These are phyloP conservation scores for Cabera pusaria DNA, from an alignment of 2,888 invertebrate species.

Conservation along the genomic window DNA sequence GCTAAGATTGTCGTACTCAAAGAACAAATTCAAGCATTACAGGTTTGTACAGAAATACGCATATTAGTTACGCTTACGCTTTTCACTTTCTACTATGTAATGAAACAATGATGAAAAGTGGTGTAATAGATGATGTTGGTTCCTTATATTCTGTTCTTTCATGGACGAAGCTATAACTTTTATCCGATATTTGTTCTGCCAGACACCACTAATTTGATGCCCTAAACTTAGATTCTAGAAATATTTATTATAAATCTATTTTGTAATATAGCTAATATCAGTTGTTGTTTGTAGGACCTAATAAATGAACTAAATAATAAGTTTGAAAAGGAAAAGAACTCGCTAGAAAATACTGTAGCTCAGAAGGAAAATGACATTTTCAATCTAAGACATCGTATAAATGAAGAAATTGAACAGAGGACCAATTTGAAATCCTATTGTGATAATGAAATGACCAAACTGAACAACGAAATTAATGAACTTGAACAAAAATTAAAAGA, in stretches of 20 bases:
- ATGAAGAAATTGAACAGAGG: constrained; percentile 64
- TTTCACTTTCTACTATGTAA: too few relatives aligned
- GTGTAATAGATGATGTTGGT: too few relatives aligned
- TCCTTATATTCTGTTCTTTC: too few relatives aligned
- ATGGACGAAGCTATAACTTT: too few relatives aligned
- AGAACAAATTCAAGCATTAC: constrained; percentile 60
- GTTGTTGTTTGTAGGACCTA: constrained; percentile 41
- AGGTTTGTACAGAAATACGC: too few relatives aligned
- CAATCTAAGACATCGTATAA: constrained; percentile 61
- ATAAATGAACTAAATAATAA: constrained; percentile 46
- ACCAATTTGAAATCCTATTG: constrained; percentile 50
- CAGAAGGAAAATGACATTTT: constrained; percentile 58
- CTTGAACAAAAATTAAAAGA: constrained; percentile 60
- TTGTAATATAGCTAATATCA: too few relatives aligned
- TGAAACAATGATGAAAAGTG: too few relatives aligned
- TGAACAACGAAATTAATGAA: constrained; percentile 65
- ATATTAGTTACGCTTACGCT: too few relatives aligned
- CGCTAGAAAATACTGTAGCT: constrained; percentile 44
- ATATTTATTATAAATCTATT: too few relatives aligned
- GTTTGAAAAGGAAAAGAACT: constrained; percentile 46
- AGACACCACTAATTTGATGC: too few relatives aligned
- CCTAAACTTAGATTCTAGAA: too few relatives aligned
- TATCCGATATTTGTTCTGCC: too few relatives aligned
- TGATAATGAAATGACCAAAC: constrained; percentile 55
- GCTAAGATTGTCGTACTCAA: constrained; percentile 61